A percentile compares a stretch with the other conserved stretches of the same genome.
Conservation (phyloP, 2,113 vertebrate species). For the Colaptes auratus region DNA sequence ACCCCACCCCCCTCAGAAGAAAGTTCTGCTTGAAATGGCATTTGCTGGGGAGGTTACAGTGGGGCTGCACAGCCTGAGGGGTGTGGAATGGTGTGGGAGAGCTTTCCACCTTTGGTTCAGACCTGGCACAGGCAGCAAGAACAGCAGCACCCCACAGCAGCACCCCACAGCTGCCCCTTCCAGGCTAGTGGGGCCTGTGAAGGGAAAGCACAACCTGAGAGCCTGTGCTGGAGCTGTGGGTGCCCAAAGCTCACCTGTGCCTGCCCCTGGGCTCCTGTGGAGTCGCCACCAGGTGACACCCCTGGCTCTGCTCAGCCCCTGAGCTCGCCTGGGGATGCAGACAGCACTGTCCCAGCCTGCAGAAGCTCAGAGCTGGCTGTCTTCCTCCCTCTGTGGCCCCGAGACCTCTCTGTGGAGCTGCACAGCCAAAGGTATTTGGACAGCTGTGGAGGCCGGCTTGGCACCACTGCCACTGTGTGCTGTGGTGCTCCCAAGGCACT, state of each 20-base stretch:
- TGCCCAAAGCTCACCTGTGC: neutral
- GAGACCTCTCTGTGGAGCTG: neutral
- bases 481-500: neutral
- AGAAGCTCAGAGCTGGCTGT: neutral
- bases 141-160: neutral
- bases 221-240: neutral
- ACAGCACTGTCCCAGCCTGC: neutral
- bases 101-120: conserved; percentile 24
- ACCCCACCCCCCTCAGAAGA: neutral
- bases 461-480: neutral
- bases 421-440: neutral
- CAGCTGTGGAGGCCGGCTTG: neutral
- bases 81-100: neutral
- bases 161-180: neutral
- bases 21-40: neutral
- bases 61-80: neutral
- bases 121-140: neutral
- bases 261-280: neutral
- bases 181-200: neutral
- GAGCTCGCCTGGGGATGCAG: neutral
- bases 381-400: neutral
- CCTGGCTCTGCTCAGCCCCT: neutral
- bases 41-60: neutral
- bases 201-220: neutral
- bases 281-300: neutral